Evolutionary conservation across 2,888 invertebrate genomes (phyloP).

Genomic region (Tricholauxania praeusta): DNA sequence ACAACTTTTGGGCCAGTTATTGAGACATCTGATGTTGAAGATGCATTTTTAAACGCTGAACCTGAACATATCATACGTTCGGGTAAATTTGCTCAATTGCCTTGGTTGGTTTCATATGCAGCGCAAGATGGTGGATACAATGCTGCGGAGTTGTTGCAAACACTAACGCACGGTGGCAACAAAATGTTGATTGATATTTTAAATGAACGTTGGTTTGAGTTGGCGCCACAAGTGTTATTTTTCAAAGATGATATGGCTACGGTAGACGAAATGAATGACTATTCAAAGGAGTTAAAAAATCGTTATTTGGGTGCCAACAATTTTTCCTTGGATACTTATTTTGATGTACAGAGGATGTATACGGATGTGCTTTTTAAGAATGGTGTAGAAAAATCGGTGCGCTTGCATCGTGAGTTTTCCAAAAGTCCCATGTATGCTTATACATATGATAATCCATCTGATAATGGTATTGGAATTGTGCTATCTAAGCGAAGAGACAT

Average conservation of each 20-base stretch:
- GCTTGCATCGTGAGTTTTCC: conserved; percentile 71
- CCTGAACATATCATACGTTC: conserved; percentile 74
- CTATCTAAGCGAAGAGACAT: conserved; percentile 69
- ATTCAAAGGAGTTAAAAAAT: conserved; percentile 47
- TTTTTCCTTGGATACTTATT: conserved; percentile 69
- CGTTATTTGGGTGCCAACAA: conserved; percentile 48
- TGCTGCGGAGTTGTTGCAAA: conserved; percentile 68
- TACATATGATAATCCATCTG: conserved; percentile 74
- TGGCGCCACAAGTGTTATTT: conserved; percentile 75
- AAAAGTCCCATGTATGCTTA: conserved; percentile 75
- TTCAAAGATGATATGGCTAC: conserved; percentile 73
- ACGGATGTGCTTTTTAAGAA: conserved; percentile 75
- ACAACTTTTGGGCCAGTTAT: conserved; percentile 80
- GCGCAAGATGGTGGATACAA: conserved; percentile 82
- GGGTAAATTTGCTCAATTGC: conserved; percentile 75
- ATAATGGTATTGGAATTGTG: conserved; percentile 71
- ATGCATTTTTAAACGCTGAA: conserved; percentile 76
- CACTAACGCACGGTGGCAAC: conserved; percentile 54
- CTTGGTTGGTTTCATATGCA: conserved; percentile 78
- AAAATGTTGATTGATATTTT: conserved; percentile 69
- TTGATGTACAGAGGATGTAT: conserved; percentile 69
- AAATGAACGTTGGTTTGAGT: conserved; percentile 69
- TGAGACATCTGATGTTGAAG: conserved; percentile 69
- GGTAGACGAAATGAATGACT: conserved; percentile 56
- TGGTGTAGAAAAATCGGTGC: conserved; percentile 73